phyloP scores from a whole-genome alignment of 2,888 invertebrate genomes.

The Hipparchia semele region DNA sequence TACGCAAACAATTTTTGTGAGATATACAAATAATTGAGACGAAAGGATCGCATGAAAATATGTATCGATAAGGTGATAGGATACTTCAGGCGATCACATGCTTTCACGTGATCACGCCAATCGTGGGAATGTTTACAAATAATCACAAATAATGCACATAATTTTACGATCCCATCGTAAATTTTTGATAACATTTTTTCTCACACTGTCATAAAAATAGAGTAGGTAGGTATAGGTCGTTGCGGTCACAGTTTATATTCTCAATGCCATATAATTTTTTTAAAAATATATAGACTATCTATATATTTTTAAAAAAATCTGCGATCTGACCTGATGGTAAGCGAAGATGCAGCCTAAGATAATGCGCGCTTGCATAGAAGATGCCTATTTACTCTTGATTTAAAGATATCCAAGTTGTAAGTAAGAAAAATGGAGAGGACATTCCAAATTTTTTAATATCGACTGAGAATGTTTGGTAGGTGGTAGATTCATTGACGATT shows the following conservation, averaged over 20 bases:
- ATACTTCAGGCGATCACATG: constrained; percentile 60
- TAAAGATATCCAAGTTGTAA: too few species aligned
- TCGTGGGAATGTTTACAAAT: constrained; percentile 67
- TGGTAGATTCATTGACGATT: too few species aligned
- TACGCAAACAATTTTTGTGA: constrained; percentile 48
- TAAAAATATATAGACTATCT: too few species aligned
- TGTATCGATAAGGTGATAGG: constrained; percentile 64
- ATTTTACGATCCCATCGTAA: constrained; percentile 48
- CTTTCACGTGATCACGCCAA: constrained; percentile 62
- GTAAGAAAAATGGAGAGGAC: too few species aligned
- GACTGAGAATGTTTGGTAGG: not conserved
- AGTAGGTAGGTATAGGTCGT: not conserved
- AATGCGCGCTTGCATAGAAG: too few species aligned
- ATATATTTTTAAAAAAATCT: too few species aligned
- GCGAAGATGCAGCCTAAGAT: too few species aligned
- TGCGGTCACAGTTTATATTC: constrained; percentile 9
- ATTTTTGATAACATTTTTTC: constrained; percentile 50
- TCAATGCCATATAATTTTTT: not conserved
- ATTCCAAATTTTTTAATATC: not conserved
- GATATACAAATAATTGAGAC: constrained; percentile 58
- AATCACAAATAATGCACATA: constrained; percentile 58
- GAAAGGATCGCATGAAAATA: constrained; percentile 64
- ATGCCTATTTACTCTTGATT: too few species aligned
- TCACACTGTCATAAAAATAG: constrained; percentile 31
- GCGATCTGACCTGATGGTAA: too few species aligned